phyloP scores from a whole-genome alignment of 2,888 invertebrate species.

The Agapostemon virescens region DNA sequence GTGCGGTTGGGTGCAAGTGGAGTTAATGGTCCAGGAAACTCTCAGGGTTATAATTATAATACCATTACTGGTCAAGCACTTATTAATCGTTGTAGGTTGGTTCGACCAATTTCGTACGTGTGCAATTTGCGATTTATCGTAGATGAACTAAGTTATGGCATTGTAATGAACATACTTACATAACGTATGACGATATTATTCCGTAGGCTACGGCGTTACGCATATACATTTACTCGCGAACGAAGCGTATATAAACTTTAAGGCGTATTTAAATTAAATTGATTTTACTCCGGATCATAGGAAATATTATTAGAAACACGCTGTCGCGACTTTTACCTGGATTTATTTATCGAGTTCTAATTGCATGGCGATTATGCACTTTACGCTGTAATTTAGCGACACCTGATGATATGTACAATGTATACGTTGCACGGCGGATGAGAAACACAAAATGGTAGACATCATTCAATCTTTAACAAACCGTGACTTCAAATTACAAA shows the following conservation, averaged over 20 bases:
- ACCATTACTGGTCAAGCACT: conserved; percentile 30
- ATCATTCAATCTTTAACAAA: no score
- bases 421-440: no score
- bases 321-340: not conserved
- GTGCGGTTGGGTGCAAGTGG: no score
- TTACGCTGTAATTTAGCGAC: not conserved
- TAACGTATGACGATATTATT: conserved; percentile 44
- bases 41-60: conserved; percentile 34
- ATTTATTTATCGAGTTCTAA: not conserved
- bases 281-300: not conserved
- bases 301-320: conserved; percentile 1
- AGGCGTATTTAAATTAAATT: conserved; percentile 14
- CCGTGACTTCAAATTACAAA: no score
- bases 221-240: not conserved
- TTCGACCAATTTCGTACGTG: conserved; percentile 42
- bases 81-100: conserved; percentile 45
- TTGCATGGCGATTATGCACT: not conserved
- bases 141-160: conserved; percentile 28
- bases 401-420: not conserved
- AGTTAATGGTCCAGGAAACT: conserved; percentile 11
- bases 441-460: no score
- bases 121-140: conserved; percentile 44
- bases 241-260: not conserved
- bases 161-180: conserved; percentile 38
- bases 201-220: conserved; percentile 14